These are phyloP conservation scores for Eira barbara DNA, from an alignment of 2,113 vertebrate species.

Conservation along the genomic window DNA sequence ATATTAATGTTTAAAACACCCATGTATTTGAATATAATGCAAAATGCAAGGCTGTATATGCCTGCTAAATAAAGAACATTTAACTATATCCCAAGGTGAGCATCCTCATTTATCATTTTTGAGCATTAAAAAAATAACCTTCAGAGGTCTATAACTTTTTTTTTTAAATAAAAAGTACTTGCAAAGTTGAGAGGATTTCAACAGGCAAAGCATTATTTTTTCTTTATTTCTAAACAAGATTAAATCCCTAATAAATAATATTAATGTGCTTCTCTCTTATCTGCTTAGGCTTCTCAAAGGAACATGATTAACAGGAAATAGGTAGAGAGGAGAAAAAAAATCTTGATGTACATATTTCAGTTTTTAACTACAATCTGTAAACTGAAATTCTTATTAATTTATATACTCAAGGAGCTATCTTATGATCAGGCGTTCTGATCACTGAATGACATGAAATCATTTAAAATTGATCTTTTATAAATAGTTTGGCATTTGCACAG, in stretches of 20 bases:
- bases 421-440: not conserved
- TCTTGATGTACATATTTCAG: not conserved
- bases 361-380: not conserved
- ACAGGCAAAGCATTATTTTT: not conserved
- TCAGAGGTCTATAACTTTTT: not conserved
- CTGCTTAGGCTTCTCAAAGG: not conserved
- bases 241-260: constrained; percentile 9
- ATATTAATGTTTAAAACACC: constrained; percentile 12
- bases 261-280: not conserved
- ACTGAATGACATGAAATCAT: not conserved
- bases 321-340: not conserved
- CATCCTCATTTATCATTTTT: not conserved
- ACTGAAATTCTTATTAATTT: constrained; percentile 6
- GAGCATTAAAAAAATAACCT: not conserved
- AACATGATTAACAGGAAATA: not conserved
- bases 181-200: constrained; percentile 12
- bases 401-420: not conserved
- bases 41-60: not conserved
- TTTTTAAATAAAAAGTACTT: not conserved
- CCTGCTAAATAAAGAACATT: constrained; percentile 25
- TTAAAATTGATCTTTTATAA: not conserved
- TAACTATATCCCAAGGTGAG: not conserved
- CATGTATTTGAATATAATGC: constrained; percentile 5
- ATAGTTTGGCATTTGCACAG: not conserved
- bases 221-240: not conserved